Percentiles rank a stretch among this genome's conserved stretches.
Conservation (phyloP, 2,113 vertebrate species). For the Alectura lathami region DNA sequence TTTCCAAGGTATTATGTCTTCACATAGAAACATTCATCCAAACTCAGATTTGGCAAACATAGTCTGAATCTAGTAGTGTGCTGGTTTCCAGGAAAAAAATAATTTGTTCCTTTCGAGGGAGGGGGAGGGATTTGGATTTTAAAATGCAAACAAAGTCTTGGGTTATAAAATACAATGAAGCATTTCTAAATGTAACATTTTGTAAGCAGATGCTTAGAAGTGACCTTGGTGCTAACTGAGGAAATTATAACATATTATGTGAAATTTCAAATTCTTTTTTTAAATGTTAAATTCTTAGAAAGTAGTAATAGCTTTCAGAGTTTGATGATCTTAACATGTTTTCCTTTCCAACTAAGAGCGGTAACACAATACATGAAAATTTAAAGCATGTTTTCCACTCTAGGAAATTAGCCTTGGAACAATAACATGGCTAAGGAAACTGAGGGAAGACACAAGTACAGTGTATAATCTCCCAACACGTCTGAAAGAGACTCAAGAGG, state of each 20-base stretch:
- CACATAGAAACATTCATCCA: conserved; percentile 14
- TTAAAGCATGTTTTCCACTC: not conserved
- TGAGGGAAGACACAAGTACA: not conserved
- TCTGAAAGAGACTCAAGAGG: not conserved
- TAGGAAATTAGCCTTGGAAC: not conserved
- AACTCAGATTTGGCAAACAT: conserved; percentile 25
- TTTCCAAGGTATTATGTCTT: conserved; percentile 33
- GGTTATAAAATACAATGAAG: too few relatives aligned
- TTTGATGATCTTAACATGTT: not conserved
- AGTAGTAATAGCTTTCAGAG: not conserved
- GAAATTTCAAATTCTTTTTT: not conserved
- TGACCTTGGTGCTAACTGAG: not conserved
- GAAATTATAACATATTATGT: not conserved
- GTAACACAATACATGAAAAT: not conserved
- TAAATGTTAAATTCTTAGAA: not conserved
- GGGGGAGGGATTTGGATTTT: not conserved
- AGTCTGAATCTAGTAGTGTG: not conserved
- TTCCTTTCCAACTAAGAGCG: not conserved
- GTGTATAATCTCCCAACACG: not conserved
- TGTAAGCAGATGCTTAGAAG: not conserved
- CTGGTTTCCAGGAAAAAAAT: conserved; percentile 38
- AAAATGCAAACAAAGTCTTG: too few relatives aligned
- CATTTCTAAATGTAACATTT: not conserved
- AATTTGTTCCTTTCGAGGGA: not conserved
- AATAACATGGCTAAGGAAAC: not conserved